Evolutionary conservation across 1,140 invertebrate genomes (phyloP).

Genomic region (Adelges cooleyi): DNA sequence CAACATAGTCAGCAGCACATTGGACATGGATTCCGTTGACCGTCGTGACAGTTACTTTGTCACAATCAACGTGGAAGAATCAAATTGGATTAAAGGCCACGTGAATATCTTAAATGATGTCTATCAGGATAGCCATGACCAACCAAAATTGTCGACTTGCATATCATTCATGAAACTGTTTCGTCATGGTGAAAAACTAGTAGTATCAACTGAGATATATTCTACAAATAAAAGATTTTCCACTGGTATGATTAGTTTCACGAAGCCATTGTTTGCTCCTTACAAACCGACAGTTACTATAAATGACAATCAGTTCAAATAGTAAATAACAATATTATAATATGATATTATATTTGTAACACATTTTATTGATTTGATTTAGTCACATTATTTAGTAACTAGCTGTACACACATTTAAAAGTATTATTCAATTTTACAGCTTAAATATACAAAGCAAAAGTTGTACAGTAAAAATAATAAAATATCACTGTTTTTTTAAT

Average conservation of each 20-base stretch:
- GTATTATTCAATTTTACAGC: not conserved
- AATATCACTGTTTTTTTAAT: too few relatives aligned
- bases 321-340: too few relatives aligned
- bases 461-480: too few relatives aligned
- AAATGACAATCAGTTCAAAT: too few relatives aligned
- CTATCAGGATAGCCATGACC: not conserved
- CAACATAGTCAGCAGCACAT: not conserved
- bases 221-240: conserved; percentile 12
- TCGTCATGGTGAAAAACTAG: too few relatives aligned
- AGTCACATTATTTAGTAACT: too few relatives aligned
- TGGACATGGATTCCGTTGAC: not conserved
- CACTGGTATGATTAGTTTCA: not conserved
- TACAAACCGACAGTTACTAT: conserved; percentile 3
- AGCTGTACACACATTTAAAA: not conserved
- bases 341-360: too few relatives aligned
- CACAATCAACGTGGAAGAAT: conserved; percentile 16
- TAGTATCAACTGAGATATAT: conserved; percentile 1
- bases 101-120: not conserved
- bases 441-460: not conserved
- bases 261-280: not conserved
- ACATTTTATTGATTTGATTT: too few relatives aligned
- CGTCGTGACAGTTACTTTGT: too few relatives aligned
- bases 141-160: too few relatives aligned
- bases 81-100: conserved; percentile 4
- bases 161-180: too few relatives aligned